Evolutionary conservation across 1,140 invertebrate genomes (phyloP).

Genomic region (Zaprionus kolodkinae): DNA sequence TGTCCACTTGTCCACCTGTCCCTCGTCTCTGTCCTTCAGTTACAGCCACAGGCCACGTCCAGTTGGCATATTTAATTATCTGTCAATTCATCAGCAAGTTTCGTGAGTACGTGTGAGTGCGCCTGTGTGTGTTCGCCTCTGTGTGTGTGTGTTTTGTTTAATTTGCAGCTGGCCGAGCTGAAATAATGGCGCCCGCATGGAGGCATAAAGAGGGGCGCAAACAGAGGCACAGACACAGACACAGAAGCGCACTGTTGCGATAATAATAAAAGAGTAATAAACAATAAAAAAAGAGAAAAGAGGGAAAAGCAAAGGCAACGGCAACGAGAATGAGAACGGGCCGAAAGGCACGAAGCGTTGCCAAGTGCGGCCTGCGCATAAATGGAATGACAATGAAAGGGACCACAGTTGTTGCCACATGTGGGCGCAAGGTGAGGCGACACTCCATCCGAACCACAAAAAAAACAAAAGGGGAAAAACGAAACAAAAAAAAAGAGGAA

Average conservation of each 20-base stretch:
- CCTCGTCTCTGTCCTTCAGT: background rate
- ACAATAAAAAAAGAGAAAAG: slow-evolving; percentile 37
- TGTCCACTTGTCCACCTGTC: slow-evolving; percentile 5
- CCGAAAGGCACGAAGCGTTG: slow-evolving; percentile 38
- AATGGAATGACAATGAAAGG: slow-evolving; percentile 47
- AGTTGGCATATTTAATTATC: slow-evolving; percentile 62
- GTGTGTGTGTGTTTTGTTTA: slow-evolving; percentile 45
- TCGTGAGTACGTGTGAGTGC: background rate
- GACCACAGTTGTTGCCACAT: slow-evolving; percentile 36
- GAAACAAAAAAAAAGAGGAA: background rate
- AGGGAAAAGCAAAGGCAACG: background rate
- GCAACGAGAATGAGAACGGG: background rate
- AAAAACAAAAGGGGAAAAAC: background rate
- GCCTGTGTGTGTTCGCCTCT: background rate
- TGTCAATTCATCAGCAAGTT: slow-evolving; percentile 45
- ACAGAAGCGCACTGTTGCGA: slow-evolving; percentile 35
- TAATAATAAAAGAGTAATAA: slow-evolving; percentile 55
- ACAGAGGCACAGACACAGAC: slow-evolving; percentile 1
- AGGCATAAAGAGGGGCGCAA: background rate
- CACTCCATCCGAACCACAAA: background rate
- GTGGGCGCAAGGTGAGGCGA: slow-evolving; percentile 36
- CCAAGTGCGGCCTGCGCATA: slow-evolving; percentile 42
- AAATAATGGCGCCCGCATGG: slow-evolving; percentile 44
- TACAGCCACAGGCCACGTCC: slow-evolving; percentile 26
- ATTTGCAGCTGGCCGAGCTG: slow-evolving; percentile 34